Evolutionary conservation across 2,797 vertebrate genomes (phyloP).

Genomic region (Leuciscus waleckii): DNA sequence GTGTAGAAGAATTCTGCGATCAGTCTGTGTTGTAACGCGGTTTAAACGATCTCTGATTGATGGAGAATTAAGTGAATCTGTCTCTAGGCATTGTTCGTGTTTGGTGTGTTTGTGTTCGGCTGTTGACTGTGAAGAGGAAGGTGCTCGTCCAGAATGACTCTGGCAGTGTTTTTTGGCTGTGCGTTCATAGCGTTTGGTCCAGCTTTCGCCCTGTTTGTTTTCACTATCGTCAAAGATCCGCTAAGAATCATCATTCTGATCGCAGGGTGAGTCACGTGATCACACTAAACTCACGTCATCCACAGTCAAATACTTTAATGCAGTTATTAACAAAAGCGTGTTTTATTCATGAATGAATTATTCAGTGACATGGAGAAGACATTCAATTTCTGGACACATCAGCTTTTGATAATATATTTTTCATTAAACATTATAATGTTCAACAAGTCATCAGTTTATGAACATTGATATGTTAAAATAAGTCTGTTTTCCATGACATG

Average conservation of each 20-base stretch:
- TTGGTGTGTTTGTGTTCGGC: background rate
- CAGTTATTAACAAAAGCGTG: too few species aligned
- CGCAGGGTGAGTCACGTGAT: slow-evolving; percentile 72
- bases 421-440: background rate
- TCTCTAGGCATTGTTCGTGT: background rate
- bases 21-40: background rate
- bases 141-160: slow-evolving; percentile 66
- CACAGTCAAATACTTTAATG: background rate
- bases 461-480: background rate
- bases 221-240: slow-evolving; percentile 77
- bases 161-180: slow-evolving; percentile 79
- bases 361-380: background rate
- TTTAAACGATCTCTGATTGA: background rate
- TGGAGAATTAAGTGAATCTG: background rate
- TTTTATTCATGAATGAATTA: background rate
- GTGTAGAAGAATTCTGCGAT: background rate
- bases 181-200: slow-evolving; percentile 79
- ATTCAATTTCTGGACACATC: background rate
- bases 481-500: background rate
- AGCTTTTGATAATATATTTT: too few species aligned
- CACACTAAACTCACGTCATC: background rate
- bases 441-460: background rate
- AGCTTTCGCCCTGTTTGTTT: slow-evolving; percentile 74
- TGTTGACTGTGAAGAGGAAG: background rate
- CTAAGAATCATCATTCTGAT: slow-evolving; percentile 80